Evolutionary conservation across 1,140 invertebrate genomes (phyloP).

Genomic region (Anoplophora glabripennis): DNA sequence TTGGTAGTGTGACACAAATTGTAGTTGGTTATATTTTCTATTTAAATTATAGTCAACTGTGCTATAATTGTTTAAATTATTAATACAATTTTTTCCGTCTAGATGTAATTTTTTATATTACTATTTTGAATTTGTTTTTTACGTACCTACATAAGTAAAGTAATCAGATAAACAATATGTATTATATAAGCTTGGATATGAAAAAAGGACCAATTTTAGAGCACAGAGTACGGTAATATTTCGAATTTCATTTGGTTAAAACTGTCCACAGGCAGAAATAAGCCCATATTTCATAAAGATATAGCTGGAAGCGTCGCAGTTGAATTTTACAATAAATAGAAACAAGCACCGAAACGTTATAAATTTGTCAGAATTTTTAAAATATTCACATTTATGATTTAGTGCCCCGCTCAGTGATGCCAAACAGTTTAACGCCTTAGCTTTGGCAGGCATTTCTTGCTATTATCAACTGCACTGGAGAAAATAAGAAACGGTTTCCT

Average conservation of each 20-base stretch:
- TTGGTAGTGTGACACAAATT: no score
- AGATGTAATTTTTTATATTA: no score
- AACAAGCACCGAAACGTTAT: slow-evolving; percentile 25
- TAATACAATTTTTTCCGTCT: no score
- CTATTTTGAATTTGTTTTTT: no score
- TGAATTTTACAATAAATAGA: slow-evolving; percentile 23
- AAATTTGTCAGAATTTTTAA: slow-evolving; percentile 21
- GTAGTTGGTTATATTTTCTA: no score
- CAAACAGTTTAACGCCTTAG: slow-evolving; percentile 17
- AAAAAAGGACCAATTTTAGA: no score
- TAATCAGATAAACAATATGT: no score
- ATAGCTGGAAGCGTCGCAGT: background rate
- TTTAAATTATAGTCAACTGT: no score
- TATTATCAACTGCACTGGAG: slow-evolving; percentile 19
- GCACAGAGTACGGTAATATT: slow-evolving; percentile 14
- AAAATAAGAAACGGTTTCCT: slow-evolving; percentile 24
- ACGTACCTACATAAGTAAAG: no score
- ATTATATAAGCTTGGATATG: no score
- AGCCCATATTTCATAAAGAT: slow-evolving; percentile 20
- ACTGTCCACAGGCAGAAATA: slow-evolving; percentile 13
- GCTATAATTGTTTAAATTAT: no score
- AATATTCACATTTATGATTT: slow-evolving; percentile 23
- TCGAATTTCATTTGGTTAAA: slow-evolving; percentile 13
- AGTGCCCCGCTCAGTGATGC: slow-evolving; percentile 4
- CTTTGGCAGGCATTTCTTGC: slow-evolving; percentile 23